Evolutionary conservation across 2,797 vertebrate genomes (phyloP).

Genomic region (Heteromormyrus szaboi): DNA sequence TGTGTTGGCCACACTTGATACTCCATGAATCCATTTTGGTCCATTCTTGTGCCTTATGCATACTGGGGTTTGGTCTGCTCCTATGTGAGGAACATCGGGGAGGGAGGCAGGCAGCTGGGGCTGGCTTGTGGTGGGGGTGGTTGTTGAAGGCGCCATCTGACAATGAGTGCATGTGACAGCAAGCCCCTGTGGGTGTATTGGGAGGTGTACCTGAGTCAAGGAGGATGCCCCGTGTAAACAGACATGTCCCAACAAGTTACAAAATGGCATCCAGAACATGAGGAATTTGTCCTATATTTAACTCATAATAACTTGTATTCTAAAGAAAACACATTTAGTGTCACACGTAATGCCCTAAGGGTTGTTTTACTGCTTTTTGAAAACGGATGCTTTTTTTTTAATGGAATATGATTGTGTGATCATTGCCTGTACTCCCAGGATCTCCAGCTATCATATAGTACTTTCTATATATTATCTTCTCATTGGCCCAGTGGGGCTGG

Average conservation of each 20-base stretch:
- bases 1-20: neutral
- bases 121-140: neutral
- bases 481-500: neutral
- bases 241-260: neutral
- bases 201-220: neutral
- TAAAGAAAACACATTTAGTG: neutral
- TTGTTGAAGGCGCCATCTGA: neutral
- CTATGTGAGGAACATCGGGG: neutral
- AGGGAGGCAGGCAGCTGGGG: neutral
- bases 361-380: neutral
- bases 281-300: neutral
- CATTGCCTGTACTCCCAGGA: neutral
- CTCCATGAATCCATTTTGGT: neutral
- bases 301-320: neutral
- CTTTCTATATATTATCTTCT: neutral
- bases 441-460: neutral
- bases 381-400: neutral
- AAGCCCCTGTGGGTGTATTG: neutral
- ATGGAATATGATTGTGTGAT: neutral
- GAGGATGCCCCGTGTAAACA: neutral
- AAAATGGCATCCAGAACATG: neutral
- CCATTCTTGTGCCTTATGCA: neutral
- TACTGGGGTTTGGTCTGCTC: neutral
- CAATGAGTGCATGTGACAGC: neutral
- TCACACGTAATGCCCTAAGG: neutral